phyloP scores from a whole-genome alignment of 92 coral and sea anemone genomes.

The Epizoanthus scotinus region DNA sequence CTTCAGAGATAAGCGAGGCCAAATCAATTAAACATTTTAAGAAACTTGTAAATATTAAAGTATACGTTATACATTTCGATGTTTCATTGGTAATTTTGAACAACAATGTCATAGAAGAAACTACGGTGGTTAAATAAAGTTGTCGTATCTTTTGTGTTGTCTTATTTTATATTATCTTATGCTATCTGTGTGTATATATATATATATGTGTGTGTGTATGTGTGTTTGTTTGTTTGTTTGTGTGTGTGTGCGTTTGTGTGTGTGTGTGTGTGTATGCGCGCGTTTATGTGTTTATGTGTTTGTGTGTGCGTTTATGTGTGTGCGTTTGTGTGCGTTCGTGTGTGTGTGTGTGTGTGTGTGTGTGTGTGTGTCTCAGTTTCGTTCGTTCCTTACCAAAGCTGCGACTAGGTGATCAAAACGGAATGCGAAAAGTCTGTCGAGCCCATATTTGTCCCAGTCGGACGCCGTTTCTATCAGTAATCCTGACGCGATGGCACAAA shows the following conservation, averaged over 20 bases:
- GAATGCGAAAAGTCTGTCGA: background rate
- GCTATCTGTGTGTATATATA: background rate
- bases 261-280: background rate
- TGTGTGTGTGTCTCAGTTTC: too few species aligned
- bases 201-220: background rate
- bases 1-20: too few species aligned
- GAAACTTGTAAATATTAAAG: too few species aligned
- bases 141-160: too few species aligned
- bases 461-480: slow-evolving; percentile 25
- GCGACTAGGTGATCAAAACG: slow-evolving; percentile 35
- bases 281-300: background rate
- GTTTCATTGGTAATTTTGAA: too few species aligned
- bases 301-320: background rate
- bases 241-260: background rate
- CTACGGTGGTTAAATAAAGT: too few species aligned
- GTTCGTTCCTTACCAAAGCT: slow-evolving; percentile 17
- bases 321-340: background rate
- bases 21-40: too few species aligned
- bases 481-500: slow-evolving; percentile 24
- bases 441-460: background rate
- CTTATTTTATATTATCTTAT: background rate
- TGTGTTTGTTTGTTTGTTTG: too few species aligned
- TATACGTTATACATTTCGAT: too few species aligned
- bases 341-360: background rate
- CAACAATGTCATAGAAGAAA: too few species aligned